Base-by-base conservation (phyloP, 2,797 vertebrate genomes). In the Tokudaia tokunoshimensis region DNA sequence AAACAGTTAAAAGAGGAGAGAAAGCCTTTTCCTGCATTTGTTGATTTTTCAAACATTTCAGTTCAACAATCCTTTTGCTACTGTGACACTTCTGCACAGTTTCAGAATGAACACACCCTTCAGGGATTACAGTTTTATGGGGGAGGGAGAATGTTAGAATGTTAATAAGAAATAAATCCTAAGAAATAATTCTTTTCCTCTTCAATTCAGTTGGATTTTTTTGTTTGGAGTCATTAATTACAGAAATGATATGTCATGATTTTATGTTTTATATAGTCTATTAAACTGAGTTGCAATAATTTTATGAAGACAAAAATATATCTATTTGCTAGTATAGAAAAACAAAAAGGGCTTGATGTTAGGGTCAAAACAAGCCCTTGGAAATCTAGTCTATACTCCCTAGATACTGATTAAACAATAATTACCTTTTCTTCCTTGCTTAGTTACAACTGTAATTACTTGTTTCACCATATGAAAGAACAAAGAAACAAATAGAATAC, bases 241-340 rank as follows among this genome's bases (percentile, higher is more conserved):
- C 37, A 82, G 63, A 91, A 85, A 92, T 93, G 29, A 17, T 87
- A 65, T 96, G 55, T 84, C 83, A 31, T 76, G 47, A 88, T 97
- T 95, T 94, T 10, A 11, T 82, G 47, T 87, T 94, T 97, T 94
- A 82, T 67, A 10, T 74, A 75, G 26, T 67, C 91, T 83, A 9
- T 92, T 91, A 29, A 91, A 92, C 55, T 96, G 67, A 94, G 92
- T 63, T 93, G 19, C 80, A 95, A 92, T 75, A 34, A 55, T 52
- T 85, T 80, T 91, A 86, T 89, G 79, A 82, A 92, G 93, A 93
- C 82, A 75, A 75, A 90, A n/a, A 80, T 86, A 72, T 88, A 74
- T 19, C 44, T 94, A 82, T 37, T 70, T 83, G 13, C 74, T 83
- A 96, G 55, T 74, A 89, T n/a, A 76, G 55, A 61, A 94, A 85